Evolutionary conservation across 2,797 vertebrate species (phyloP).

Genomic region (Parauchenoglanis punctatus): DNA sequence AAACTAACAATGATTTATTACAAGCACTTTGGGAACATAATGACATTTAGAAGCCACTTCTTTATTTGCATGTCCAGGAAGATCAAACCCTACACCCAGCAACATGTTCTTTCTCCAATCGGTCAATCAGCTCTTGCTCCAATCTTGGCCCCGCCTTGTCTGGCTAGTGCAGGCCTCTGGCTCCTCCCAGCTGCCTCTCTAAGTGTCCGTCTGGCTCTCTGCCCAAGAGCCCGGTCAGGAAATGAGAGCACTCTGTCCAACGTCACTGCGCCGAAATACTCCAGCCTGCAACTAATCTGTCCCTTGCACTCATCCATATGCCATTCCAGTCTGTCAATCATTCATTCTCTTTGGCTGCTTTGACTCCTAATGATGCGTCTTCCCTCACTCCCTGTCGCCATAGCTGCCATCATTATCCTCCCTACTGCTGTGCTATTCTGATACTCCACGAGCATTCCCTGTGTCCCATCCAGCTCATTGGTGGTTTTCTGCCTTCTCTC

Average conservation of each 20-base stretch:
- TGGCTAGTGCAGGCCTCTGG: not conserved
- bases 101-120: not conserved
- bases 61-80: not conserved
- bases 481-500: not conserved
- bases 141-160: not conserved
- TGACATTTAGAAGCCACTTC: not conserved
- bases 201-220: conserved; percentile 73
- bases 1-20: conserved; percentile 8
- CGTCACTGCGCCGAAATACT: conserved; percentile 46
- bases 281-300: conserved; percentile 52
- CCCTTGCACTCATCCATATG: conserved; percentile 35
- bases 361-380: conserved; percentile 35
- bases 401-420: not conserved
- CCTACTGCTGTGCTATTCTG: not conserved
- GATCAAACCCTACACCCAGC: not conserved
- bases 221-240: conserved; percentile 57
- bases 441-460: not conserved
- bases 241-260: conserved; percentile 45
- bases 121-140: conserved; percentile 18
- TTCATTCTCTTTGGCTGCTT: conserved; percentile 49
- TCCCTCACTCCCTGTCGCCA: conserved; percentile 32
- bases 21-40: not conserved
- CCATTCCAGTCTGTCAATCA: conserved; percentile 29
- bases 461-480: not conserved
- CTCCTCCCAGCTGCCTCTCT: conserved; percentile 57